Conservation (phyloP, 2,113 vertebrate genomes). For the Coracopsis vasa region DNA sequence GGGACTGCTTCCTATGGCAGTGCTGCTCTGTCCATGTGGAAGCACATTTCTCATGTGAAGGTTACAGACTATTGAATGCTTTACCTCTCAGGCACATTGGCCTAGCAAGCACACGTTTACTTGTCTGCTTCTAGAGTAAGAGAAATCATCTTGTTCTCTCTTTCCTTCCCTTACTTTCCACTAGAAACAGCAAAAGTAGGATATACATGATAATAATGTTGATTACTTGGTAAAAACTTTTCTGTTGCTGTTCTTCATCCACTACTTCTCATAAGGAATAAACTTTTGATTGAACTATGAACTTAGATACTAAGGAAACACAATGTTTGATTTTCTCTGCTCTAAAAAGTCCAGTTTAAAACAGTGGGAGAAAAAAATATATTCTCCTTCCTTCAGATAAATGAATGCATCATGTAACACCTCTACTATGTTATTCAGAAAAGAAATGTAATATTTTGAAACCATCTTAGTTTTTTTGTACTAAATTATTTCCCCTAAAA, state of each 20-base stretch:
- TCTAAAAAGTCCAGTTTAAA: neutral
- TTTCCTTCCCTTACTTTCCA: neutral
- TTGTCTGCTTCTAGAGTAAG: neutral
- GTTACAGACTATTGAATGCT: neutral
- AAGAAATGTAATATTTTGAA: neutral
- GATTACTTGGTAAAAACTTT: neutral
- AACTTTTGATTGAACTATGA: neutral
- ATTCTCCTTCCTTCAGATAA: neutral
- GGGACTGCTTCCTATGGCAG: neutral
- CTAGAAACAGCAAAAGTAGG: neutral
- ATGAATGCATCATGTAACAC: neutral
- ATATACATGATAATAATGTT: neutral
- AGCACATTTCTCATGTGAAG: neutral
- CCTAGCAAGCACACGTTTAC: neutral
- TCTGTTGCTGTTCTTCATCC: neutral
- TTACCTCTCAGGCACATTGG: neutral
- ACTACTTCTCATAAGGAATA: neutral
- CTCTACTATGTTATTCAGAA: neutral
- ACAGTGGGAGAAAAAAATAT: neutral
- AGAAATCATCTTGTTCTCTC: neutral
- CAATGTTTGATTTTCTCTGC: neutral
- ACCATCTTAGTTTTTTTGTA: neutral
- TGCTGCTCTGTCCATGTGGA: neutral
- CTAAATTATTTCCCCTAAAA: neutral
- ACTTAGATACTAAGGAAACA: neutral